Evolutionary conservation across 2,113 vertebrate genomes (phyloP).

Genomic region (Neofelis nebulosa): DNA sequence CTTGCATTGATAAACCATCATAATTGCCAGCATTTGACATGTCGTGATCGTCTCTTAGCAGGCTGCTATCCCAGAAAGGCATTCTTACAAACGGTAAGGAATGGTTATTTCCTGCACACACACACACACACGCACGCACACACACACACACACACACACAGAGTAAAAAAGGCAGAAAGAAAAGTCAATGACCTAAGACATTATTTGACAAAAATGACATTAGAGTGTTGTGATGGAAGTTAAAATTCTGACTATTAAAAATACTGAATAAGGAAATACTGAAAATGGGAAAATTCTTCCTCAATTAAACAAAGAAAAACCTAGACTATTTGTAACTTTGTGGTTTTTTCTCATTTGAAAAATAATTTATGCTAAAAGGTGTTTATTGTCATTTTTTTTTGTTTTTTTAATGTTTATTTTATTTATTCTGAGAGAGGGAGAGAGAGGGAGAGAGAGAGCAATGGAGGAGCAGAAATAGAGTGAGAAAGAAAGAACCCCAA

Average conservation of each 20-base stretch:
- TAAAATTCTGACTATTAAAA: neutral
- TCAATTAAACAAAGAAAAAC: neutral
- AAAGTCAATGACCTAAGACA: neutral
- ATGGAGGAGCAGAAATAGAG: too few relatives aligned
- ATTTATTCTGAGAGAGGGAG: too few relatives aligned
- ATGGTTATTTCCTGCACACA: neutral
- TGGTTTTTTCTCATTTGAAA: neutral
- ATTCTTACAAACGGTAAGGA: neutral
- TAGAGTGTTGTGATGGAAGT: neutral
- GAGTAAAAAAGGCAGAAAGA: neutral
- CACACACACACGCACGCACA: neutral
- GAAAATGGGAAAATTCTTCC: neutral
- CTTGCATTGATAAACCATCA: neutral
- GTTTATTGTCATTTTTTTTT: neutral
- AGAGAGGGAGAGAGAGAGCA: neutral
- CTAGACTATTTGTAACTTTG: neutral
- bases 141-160: neutral
- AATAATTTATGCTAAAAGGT: neutral
- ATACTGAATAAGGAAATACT: neutral
- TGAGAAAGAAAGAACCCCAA: too few relatives aligned
- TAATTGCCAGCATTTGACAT: neutral
- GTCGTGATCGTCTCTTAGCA: neutral
- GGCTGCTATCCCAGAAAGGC: neutral
- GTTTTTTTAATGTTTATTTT: too few relatives aligned
- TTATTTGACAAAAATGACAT: neutral